phyloP scores from a whole-genome alignment of 2,888 invertebrate species.

The Cheilosia soror region DNA sequence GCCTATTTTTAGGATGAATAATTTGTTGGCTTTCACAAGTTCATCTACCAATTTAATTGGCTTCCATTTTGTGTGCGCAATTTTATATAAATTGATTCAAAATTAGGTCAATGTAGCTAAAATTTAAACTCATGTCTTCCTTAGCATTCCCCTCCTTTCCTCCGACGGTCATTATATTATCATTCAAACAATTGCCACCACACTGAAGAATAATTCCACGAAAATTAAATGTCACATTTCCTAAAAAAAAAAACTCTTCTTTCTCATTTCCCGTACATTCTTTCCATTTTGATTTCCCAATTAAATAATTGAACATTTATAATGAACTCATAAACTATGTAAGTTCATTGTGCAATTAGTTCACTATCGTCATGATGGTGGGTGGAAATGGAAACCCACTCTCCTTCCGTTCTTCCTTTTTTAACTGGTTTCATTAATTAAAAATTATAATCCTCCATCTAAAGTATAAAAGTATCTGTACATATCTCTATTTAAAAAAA shows the following conservation, averaged over 20 bases:
- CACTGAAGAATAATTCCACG: too few species aligned
- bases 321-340: constrained; percentile 69
- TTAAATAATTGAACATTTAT: constrained; percentile 69
- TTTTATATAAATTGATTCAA: too few species aligned
- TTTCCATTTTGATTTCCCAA: constrained; percentile 42
- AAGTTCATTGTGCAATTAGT: constrained; percentile 66
- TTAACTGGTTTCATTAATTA: constrained; percentile 67
- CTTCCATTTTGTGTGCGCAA: too few species aligned
- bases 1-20: too few species aligned
- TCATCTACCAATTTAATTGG: too few species aligned
- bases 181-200: too few species aligned
- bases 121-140: too few species aligned
- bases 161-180: too few species aligned
- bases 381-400: too few species aligned
- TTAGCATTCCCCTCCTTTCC: too few species aligned
- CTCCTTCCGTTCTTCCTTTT: background rate
- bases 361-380: constrained; percentile 40
- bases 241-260: background rate
- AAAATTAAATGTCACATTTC: background rate
- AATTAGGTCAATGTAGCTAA: too few species aligned
- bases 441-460: constrained; percentile 66
- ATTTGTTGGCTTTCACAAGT: too few species aligned
- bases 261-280: background rate
- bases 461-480: constrained; percentile 5
- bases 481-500: background rate